These are phyloP conservation scores for Alosa alosa DNA, from an alignment of 2,113 vertebrate genomes.

Conservation along the genomic window DNA sequence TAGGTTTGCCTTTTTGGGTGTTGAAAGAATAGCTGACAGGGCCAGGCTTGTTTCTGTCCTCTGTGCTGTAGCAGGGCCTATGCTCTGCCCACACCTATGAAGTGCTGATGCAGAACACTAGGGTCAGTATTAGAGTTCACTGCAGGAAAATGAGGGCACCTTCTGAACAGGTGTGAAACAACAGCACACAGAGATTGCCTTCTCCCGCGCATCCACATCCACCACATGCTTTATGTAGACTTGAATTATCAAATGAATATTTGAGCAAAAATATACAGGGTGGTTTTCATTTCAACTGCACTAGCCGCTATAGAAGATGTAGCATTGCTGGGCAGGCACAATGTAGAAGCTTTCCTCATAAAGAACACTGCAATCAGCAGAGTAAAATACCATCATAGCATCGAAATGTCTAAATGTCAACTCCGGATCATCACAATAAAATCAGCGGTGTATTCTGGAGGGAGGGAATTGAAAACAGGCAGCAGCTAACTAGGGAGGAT, in stretches of 20 bases:
- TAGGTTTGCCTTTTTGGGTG: no score
- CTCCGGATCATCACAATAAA: background rate
- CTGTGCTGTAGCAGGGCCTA: background rate
- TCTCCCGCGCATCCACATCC: background rate
- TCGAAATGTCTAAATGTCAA: background rate
- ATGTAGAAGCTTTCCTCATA: background rate
- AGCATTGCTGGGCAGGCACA: background rate
- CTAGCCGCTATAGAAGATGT: background rate
- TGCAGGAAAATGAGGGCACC: background rate
- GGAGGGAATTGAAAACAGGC: background rate
- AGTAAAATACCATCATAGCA: background rate
- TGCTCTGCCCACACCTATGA: background rate
- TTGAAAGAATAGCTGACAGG: background rate
- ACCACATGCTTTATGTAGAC: background rate
- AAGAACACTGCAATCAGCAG: background rate
- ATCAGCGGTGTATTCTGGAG: background rate
- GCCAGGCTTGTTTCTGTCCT: background rate
- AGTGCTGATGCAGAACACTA: background rate
- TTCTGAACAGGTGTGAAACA: background rate
- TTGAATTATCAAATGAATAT: background rate
- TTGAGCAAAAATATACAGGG: background rate
- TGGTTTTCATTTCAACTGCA: background rate
- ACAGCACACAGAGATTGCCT: background rate
- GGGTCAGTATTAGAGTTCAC: background rate
- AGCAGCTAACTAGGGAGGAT: background rate